Evolutionary conservation across 2,113 vertebrate species (phyloP).

Genomic region (Cyanoderma ruficeps): DNA sequence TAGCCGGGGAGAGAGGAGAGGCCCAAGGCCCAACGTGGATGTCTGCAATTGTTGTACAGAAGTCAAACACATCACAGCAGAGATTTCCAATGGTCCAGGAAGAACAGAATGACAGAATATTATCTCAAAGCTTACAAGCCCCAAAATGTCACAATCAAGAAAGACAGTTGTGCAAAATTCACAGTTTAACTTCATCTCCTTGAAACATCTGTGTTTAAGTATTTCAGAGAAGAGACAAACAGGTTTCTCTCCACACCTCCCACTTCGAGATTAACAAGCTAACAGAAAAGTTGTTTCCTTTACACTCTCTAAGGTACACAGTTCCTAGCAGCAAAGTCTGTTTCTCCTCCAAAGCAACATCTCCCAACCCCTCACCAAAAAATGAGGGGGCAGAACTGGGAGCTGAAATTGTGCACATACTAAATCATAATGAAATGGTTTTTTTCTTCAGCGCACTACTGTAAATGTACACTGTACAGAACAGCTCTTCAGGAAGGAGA

Average conservation of each 20-base stretch:
- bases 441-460: not conserved
- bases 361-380: not conserved
- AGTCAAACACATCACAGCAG: not conserved
- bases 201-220: not conserved
- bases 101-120: not conserved
- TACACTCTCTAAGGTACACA: not conserved
- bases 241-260: not conserved
- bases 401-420: not conserved
- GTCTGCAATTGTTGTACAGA: not conserved
- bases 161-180: not conserved
- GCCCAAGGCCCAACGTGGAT: not conserved
- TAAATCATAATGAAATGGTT: not conserved
- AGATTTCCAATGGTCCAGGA: not conserved
- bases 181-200: not conserved
- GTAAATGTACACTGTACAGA: not conserved
- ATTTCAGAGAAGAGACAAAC: not conserved
- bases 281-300: not conserved
- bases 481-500: not conserved
- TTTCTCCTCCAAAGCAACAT: not conserved
- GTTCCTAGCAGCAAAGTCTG: not conserved
- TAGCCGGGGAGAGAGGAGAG: not conserved
- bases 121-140: not conserved
- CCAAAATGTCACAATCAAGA: not conserved
- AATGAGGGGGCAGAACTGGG: not conserved
- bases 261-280: not conserved